A percentile compares a stretch with the other conserved stretches of the same genome.
These are phyloP conservation scores for Caretta caretta DNA, from an alignment of 2,113 vertebrate species.

Conservation along the genomic window DNA sequence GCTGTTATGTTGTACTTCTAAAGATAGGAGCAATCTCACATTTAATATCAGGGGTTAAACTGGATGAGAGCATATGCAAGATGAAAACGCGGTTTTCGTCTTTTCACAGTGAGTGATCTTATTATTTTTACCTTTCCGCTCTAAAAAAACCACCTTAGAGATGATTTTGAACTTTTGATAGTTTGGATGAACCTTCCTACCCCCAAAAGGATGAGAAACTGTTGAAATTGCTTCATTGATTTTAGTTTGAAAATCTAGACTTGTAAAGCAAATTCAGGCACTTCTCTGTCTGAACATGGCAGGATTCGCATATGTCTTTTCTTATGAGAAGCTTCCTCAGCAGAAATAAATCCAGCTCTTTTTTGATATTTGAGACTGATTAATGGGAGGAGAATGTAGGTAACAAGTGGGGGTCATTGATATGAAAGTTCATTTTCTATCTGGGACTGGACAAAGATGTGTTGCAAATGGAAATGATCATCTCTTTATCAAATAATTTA, in stretches of 20 bases:
- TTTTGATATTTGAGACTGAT: conserved; percentile 31
- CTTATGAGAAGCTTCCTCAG: not conserved
- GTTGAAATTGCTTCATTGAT: not conserved
- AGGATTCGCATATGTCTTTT: not conserved
- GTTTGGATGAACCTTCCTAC: conserved; percentile 8
- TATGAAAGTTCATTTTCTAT: conserved; percentile 14
- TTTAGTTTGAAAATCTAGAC: conserved; percentile 46
- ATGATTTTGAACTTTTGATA: conserved; percentile 33
- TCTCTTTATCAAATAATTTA: not conserved
- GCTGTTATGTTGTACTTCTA: not conserved
- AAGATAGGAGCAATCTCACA: conserved; percentile 40
- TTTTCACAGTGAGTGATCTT: conserved; percentile 27
- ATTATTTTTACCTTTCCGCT: conserved; percentile 32
- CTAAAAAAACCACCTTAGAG: conserved; percentile 11
- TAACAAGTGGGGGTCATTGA: not conserved
- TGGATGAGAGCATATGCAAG: not conserved
- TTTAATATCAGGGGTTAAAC: conserved; percentile 64
- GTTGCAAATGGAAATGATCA: not conserved
- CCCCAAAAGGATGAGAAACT: not conserved
- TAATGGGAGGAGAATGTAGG: not conserved
- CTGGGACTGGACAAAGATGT: not conserved
- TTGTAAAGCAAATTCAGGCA: not conserved
- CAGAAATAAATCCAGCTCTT: not conserved
- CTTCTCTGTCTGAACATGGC: not conserved
- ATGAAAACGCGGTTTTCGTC: conserved; percentile 29